Evolutionary conservation across 2,797 vertebrate species (phyloP).

Genomic region (Miichthys miiuy): DNA sequence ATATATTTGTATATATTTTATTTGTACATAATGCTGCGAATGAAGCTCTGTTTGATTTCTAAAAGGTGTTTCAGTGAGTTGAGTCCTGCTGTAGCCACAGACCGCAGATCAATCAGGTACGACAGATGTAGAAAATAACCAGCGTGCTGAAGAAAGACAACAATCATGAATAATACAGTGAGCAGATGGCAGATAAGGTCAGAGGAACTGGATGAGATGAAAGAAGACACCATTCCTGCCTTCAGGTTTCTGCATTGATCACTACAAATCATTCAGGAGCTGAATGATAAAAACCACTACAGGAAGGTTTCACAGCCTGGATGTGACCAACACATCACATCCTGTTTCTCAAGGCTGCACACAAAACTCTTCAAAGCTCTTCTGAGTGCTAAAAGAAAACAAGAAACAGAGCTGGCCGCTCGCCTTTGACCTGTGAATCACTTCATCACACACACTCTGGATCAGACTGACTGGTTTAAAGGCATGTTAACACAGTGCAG

Average conservation of each 20-base stretch:
- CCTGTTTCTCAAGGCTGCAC: conserved; percentile 6
- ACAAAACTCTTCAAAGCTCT: neutral
- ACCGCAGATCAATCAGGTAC: neutral
- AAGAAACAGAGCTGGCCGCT: neutral
- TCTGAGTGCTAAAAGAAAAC: too few species aligned
- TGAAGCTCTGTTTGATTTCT: neutral
- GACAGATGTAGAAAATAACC: neutral
- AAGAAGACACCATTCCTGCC: conserved; percentile 7
- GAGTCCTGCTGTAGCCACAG: too few species aligned
- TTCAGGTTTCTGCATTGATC: conserved; percentile 6
- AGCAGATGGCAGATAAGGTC: neutral
- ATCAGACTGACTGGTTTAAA: too few species aligned
- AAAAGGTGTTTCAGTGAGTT: neutral
- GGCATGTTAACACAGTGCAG: conserved; percentile 1
- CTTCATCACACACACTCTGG: neutral
- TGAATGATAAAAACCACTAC: neutral
- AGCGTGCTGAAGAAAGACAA: neutral
- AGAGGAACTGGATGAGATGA: neutral
- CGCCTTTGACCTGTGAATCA: conserved; percentile 1
- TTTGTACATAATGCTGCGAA: too few species aligned
- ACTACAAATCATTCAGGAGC: conserved; percentile 11
- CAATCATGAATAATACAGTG: neutral
- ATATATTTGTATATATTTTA: too few species aligned
- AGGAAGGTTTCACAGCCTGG: neutral
- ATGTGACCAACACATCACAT: conserved; percentile 3